These are phyloP conservation scores for Siniperca obscura DNA, from an alignment of 2,797 vertebrate species.

Conservation along the genomic window DNA sequence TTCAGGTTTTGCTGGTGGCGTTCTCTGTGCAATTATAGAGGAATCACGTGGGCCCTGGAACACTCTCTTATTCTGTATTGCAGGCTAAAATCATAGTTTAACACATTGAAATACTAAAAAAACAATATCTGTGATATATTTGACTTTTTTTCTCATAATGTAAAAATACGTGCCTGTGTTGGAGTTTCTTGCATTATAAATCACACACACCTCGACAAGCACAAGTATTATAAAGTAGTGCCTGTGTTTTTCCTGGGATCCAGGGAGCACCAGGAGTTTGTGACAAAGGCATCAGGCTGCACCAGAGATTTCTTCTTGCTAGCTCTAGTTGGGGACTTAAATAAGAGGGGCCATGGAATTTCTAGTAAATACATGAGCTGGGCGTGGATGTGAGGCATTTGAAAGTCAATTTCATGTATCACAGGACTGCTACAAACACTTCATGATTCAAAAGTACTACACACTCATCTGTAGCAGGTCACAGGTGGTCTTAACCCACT, in stretches of 20 bases:
- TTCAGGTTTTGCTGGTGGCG: slow-evolving; percentile 72
- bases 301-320: neutral
- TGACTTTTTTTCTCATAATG: slow-evolving; percentile 13
- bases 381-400: neutral
- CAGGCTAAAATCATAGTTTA: slow-evolving; percentile 46
- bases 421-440: neutral
- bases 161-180: slow-evolving; percentile 35
- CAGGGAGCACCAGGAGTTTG: slow-evolving; percentile 26
- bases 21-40: slow-evolving; percentile 62
- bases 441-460: neutral
- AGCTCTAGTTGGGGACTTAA: neutral
- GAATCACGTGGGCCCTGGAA: slow-evolving; percentile 55
- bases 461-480: neutral
- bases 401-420: neutral
- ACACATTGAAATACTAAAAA: slow-evolving; percentile 28
- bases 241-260: slow-evolving; percentile 28
- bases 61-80: slow-evolving; percentile 43
- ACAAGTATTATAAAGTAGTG: slow-evolving; percentile 9
- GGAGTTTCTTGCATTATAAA: slow-evolving; percentile 23
- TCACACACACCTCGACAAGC: neutral
- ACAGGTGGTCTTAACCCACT: neutral
- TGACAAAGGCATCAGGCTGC: slow-evolving; percentile 21
- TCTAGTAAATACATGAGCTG: neutral
- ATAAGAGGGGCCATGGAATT: neutral
- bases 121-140: slow-evolving; percentile 27